Conservation (phyloP, 2,888 invertebrate genomes). For the Diogma glabrata region DNA sequence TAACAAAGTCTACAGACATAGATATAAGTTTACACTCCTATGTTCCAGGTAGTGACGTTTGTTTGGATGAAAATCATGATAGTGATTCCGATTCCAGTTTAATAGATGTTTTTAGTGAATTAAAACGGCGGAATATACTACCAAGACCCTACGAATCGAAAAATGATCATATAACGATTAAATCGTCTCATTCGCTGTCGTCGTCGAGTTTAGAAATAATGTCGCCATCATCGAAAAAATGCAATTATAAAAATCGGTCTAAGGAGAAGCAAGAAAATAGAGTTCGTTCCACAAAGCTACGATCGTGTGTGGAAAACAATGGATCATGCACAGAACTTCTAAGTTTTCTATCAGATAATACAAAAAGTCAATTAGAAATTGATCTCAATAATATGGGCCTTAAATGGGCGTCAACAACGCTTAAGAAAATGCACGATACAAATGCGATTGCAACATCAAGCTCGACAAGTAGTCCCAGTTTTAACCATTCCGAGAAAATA, state of each 20-base stretch:
- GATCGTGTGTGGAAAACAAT: too few species aligned
- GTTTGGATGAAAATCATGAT: not conserved
- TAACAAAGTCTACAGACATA: not conserved
- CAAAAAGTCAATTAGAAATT: conserved; percentile 37
- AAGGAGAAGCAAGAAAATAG: too few species aligned
- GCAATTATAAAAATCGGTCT: too few species aligned
- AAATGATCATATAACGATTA: not conserved
- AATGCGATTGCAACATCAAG: conserved; percentile 38
- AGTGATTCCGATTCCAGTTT: conserved; percentile 39
- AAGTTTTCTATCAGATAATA: not conserved
- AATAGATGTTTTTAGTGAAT: conserved; percentile 42
- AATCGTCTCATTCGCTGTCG: too few species aligned
- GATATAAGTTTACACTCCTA: not conserved
- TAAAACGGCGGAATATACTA: conserved; percentile 43
- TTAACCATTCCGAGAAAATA: not conserved
- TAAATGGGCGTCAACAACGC: conserved; percentile 54
- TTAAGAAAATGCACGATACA: conserved; percentile 53
- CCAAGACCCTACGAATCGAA: conserved; percentile 18
- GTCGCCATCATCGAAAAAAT: conserved; percentile 18
- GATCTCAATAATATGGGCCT: conserved; percentile 52
- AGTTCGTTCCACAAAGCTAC: too few species aligned
- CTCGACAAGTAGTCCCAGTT: conserved; percentile 16
- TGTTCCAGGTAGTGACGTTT: not conserved
- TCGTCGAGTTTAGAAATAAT: conserved; percentile 14
- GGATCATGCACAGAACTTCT: conserved; percentile 11